A percentile compares a stretch with the other conserved stretches of the same genome.
Conservation (phyloP, 1,140 invertebrate species). For the Phthorimaea operculella region DNA sequence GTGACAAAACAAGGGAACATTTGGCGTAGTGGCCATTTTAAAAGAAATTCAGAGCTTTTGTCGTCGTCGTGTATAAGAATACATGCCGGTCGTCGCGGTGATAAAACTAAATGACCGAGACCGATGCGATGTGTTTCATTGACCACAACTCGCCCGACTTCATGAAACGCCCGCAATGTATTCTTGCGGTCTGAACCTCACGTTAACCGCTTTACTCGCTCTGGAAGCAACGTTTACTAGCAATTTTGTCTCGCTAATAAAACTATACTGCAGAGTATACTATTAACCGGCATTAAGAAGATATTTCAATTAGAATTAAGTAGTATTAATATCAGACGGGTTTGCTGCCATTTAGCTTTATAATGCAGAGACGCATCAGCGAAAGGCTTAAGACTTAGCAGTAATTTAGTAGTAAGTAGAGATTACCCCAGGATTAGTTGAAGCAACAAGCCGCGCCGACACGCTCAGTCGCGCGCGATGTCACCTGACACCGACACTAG, state of each 20-base stretch:
- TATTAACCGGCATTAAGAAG: background rate
- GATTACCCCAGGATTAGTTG: background rate
- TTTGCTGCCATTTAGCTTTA: background rate
- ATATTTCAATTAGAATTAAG: background rate
- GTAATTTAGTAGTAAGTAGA: background rate
- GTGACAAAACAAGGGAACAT: background rate
- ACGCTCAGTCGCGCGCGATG: background rate
- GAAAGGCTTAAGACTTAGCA: background rate
- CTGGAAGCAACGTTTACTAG: too few relatives aligned
- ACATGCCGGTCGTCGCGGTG: background rate
- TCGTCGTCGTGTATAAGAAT: too few relatives aligned
- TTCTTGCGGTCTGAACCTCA: background rate
- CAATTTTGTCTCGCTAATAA: too few relatives aligned
- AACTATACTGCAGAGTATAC: too few relatives aligned
- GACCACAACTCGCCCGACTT: background rate
- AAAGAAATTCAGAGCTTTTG: background rate
- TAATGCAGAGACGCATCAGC: background rate
- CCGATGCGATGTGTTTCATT: slow-evolving; percentile 1
- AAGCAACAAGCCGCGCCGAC: background rate
- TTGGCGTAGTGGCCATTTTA: background rate
- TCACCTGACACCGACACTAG: too few relatives aligned
- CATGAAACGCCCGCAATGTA: background rate
- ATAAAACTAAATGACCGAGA: background rate
- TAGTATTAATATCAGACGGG: background rate
- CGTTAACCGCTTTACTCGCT: too few relatives aligned